Evolutionary conservation across 1,140 invertebrate genomes (phyloP).

Genomic region (Diorhabda sublineata): DNA sequence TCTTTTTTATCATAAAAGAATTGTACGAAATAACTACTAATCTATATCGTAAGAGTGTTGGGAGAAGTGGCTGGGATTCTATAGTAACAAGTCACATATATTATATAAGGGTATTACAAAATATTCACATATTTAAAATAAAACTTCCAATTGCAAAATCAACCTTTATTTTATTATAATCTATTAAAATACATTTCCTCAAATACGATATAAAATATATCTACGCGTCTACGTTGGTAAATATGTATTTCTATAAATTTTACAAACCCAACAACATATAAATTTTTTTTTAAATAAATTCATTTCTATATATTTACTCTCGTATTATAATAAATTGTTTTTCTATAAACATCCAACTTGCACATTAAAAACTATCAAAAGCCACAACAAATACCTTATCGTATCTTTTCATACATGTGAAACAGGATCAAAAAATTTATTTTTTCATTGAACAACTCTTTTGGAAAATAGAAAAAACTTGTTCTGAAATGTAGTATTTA

Average conservation of each 20-base stretch:
- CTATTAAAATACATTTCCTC: slow-evolving; percentile 19
- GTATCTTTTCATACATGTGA: not conserved
- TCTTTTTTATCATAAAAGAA: no score
- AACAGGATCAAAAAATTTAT: not conserved
- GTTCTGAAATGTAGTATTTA: no score
- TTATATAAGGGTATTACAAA: not conserved
- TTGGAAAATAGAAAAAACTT: no score
- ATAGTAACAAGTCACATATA: no score
- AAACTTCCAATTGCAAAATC: not conserved
- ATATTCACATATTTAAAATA: not conserved
- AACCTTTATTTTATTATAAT: slow-evolving; percentile 11
- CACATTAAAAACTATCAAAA: slow-evolving; percentile 11
- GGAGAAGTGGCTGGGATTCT: no score
- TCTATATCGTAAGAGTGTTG: no score
- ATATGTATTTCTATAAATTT: slow-evolving; percentile 16
- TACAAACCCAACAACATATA: slow-evolving; percentile 18
- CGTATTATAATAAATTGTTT: slow-evolving; percentile 12
- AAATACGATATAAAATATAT: slow-evolving; percentile 18
- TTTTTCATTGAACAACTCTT: not conserved
- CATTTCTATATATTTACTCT: not conserved
- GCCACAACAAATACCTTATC: slow-evolving; percentile 5
- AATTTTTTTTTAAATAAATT: slow-evolving; percentile 14
- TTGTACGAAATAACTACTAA: no score
- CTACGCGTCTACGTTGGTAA: slow-evolving; percentile 16
- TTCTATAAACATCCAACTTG: slow-evolving; percentile 9